Conservation (phyloP, 2,797 vertebrate species). For the Sparidentex hasta region DNA sequence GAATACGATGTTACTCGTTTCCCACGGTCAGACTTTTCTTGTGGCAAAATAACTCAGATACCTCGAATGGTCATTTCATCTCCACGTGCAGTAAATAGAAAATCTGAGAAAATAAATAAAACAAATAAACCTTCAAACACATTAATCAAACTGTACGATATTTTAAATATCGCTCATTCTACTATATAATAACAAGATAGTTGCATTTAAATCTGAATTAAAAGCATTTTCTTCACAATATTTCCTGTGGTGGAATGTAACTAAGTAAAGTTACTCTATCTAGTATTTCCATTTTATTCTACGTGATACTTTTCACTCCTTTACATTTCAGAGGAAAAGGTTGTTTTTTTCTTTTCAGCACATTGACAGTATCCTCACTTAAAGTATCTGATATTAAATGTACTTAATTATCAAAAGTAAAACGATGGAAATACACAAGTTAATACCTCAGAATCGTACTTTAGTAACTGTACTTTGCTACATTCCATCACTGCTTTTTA, state of each 20-base stretch:
- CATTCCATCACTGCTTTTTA: too few species aligned
- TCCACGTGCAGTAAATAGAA: not conserved
- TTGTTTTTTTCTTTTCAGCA: not conserved
- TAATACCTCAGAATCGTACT: too few species aligned
- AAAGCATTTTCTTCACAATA: slow-evolving; percentile 61
- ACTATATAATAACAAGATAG: slow-evolving; percentile 9
- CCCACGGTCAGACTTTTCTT: not conserved
- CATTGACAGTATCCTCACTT: not conserved
- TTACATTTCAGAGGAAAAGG: not conserved
- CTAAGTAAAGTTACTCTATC: not conserved
- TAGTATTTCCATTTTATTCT: not conserved
- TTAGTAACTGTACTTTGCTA: too few species aligned
- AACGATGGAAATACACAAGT: too few species aligned
- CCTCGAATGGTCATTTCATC: not conserved
- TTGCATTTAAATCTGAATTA: slow-evolving; percentile 46
- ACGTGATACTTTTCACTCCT: not conserved
- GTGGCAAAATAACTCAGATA: not conserved
- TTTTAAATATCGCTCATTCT: slow-evolving; percentile 9
- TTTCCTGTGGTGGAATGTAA: slow-evolving; percentile 29
- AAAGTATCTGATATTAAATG: too few species aligned
- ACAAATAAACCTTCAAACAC: not conserved
- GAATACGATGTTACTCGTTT: not conserved
- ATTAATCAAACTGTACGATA: not conserved
- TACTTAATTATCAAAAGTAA: too few species aligned
- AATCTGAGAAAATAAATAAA: not conserved